Evolutionary conservation across 2,113 vertebrate species (phyloP), one percentile per base, ranked within the genome.

Genomic region (Lucifuga dentata): DNA sequence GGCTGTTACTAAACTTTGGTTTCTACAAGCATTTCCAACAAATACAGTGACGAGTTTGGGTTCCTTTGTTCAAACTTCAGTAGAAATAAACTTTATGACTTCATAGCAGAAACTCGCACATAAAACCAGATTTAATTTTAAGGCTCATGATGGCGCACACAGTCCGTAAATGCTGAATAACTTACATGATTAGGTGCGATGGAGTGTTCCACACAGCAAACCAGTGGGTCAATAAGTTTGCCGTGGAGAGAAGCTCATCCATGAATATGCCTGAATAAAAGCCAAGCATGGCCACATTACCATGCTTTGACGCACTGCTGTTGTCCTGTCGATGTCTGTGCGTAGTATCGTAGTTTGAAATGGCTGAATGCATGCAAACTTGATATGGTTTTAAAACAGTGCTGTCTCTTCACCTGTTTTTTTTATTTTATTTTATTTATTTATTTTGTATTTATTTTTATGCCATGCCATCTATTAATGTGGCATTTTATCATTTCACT

Each of bases 241-340:
- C 56, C 33, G 49, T 73, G 50, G 49, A 75, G 72, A 83, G 56
- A n/a, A 64, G 19, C 39, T 51, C 33, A 3, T 68, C 68, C 8
- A 67, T 81, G 69, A 39, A 69, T 69, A 59, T 66, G 43, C 33
- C 74, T 76, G 49, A 63, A 57, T 19, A 29, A 33, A 58, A 11
- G 64, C 61, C 59, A 84, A 72, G 56, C 69, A 81, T 85, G 76
- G 62, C 38, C 40, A 55, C 4, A 9, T 21, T 5, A 63, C 63
- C 65, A 81, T 85, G 79, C 68, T 49, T 5, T 73, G 48, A 81
- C 82, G 86, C 74, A 62, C 63, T 61, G 15, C 12, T 49, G 16
- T 9, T 55, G 23, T 9, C 36, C 56, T 56, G 23, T 26, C 12
- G n/a, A 24, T 66, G 23, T 62, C 8, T 65, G 49, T 20, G 24